phyloP scores from a whole-genome alignment of 2,113 vertebrate genomes.

The Lichenostomus cassidix region DNA sequence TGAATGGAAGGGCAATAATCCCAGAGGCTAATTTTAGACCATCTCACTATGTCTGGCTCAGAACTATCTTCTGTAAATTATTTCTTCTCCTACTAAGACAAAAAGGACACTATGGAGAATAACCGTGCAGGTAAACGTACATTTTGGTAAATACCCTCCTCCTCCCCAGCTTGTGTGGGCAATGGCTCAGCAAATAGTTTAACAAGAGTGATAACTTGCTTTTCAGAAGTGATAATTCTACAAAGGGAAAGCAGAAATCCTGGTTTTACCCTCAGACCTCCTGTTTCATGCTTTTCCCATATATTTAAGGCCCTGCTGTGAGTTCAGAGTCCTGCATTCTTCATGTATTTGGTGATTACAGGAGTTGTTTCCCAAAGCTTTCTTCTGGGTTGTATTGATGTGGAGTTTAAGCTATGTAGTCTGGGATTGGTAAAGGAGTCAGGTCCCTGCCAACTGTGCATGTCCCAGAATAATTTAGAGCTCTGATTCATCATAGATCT shows the following conservation, averaged over 20 bases:
- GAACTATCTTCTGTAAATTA: neutral
- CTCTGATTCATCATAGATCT: neutral
- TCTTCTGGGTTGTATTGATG: neutral
- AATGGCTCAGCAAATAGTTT: neutral
- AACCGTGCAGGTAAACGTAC: neutral
- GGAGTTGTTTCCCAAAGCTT: neutral
- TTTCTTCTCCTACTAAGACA: neutral
- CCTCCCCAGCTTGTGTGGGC: neutral
- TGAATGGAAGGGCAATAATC: neutral
- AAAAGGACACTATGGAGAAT: neutral
- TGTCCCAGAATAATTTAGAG: neutral
- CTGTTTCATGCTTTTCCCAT: neutral
- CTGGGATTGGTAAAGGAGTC: neutral
- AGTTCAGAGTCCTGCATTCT: neutral
- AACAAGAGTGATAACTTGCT: neutral
- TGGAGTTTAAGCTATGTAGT: neutral
- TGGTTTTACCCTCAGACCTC: neutral
- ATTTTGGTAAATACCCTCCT: neutral
- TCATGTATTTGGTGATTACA: neutral
- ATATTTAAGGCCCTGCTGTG: neutral
- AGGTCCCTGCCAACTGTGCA: neutral
- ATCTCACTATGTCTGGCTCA: neutral
- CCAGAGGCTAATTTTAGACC: neutral
- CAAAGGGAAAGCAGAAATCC: neutral
- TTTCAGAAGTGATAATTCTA: neutral